Base-by-base conservation (phyloP, 1,140 invertebrate genomes). In the Drosophila virilis region DNA sequence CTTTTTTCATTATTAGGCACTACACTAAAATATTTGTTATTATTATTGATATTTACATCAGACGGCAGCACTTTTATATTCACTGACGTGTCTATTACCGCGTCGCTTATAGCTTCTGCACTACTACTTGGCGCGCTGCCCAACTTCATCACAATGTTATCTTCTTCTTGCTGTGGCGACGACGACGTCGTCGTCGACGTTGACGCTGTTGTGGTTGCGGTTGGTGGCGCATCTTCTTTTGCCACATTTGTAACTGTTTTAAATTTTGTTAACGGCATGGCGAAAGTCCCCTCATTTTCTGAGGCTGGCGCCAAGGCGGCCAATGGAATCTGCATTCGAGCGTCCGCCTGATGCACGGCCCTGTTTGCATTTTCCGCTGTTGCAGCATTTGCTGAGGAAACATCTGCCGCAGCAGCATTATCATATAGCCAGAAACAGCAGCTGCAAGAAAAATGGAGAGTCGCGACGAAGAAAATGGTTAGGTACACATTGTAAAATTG, bases 381-480 rank as follows among this genome's bases (percentile, higher is more conserved):
- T 46, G 58, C 40, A 38, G 13, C 42, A 46, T 32, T 46, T 28
- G 46, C 52, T 35, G 48, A 40, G 62, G 50, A 7, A 40, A 52
- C 70, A 64, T 86, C 84, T 77, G 83, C 80, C 13, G 84, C 83
- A 22, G 77, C 83, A 78, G 75, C 83, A 66, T 80, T 83, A 70
- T 88, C 83, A 67, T 88, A 88, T n/a, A 88, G 66, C 84, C 83
- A 88, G 54, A 88, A 83, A 61, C 84, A 88, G 77, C 83, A 88
- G 80, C 83, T 88, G 80, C 60, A 48, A 17, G 12, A 28, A 62
- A 46, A 35, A 15, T 45, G 6, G 50, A 48, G 42, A 52, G 32
- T n/a, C 7, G 28, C 38, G 48, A 10, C 17, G 17, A 45, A 10
- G n/a, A 7, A 69, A 74, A 33, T 55, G 15, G 57, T 61, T 40